These are phyloP conservation scores for Crax fasciolata DNA, from an alignment of 2,797 vertebrate genomes.

Conservation along the genomic window DNA sequence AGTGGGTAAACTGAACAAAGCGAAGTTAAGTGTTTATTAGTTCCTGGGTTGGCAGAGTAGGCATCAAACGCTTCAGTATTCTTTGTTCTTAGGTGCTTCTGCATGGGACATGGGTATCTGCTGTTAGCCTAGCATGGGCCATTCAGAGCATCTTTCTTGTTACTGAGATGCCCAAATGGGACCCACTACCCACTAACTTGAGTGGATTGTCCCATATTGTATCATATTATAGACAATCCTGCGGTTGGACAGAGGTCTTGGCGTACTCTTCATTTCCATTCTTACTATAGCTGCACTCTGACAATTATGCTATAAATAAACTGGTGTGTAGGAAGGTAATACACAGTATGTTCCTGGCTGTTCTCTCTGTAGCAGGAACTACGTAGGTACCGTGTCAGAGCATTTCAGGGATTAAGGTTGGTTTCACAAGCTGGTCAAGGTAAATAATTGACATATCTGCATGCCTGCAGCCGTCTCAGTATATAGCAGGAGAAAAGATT, in stretches of 20 bases:
- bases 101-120: fast-evolving
- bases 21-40: not conserved
- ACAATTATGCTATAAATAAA: conserved; percentile 27
- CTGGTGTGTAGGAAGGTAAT: not conserved
- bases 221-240: not conserved
- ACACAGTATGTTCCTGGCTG: not conserved
- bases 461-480: not conserved
- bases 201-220: not conserved
- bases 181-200: not conserved
- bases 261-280: not conserved
- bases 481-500: not conserved
- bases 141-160: not conserved
- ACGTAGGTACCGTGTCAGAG: not conserved
- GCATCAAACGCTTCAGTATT: not conserved
- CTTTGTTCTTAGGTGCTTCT: not conserved
- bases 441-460: conserved; percentile 3
- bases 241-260: not conserved
- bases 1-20: not conserved
- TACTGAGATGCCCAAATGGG: not conserved
- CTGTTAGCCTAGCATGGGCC: not conserved
- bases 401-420: not conserved
- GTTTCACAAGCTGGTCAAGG: not conserved
- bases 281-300: not conserved
- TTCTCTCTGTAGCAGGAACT: not conserved
- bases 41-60: not conserved